Conservation (phyloP, 2,797 vertebrate genomes). For the Arremon aurantiirostris region DNA sequence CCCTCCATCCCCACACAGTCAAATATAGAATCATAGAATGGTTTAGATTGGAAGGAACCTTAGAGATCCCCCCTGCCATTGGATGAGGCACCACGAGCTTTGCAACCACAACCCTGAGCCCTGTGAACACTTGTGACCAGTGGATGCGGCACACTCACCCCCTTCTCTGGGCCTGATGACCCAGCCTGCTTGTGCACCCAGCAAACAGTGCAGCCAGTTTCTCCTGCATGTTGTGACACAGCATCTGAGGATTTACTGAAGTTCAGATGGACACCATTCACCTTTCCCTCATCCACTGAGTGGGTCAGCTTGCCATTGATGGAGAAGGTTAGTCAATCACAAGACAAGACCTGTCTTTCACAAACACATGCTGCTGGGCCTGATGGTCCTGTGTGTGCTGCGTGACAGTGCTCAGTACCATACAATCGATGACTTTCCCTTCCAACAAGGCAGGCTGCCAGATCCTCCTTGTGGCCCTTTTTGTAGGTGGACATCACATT, state of each 20-base stretch:
- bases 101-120: neutral
- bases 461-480: neutral
- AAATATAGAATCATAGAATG: accelerated
- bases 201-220: neutral
- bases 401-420: neutral
- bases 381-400: too few species aligned
- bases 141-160: neutral
- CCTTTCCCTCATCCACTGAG: neutral
- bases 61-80: neutral
- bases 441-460: neutral
- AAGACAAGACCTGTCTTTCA: neutral
- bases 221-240: neutral
- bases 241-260: neutral
- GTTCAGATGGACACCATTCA: neutral
- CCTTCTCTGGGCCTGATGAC: neutral
- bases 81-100: neutral
- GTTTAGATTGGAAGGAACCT: neutral
- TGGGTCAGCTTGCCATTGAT: neutral
- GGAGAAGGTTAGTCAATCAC: neutral
- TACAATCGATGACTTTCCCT: neutral
- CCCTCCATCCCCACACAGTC: too few species aligned
- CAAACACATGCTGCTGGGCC: neutral
- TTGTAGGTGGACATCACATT: neutral
- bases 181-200: neutral
- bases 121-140: neutral